Evolutionary conservation across 2,797 vertebrate genomes (phyloP), one percentile per base, ranked within the genome.

Genomic region (Acipenser oxyrinchus): DNA sequence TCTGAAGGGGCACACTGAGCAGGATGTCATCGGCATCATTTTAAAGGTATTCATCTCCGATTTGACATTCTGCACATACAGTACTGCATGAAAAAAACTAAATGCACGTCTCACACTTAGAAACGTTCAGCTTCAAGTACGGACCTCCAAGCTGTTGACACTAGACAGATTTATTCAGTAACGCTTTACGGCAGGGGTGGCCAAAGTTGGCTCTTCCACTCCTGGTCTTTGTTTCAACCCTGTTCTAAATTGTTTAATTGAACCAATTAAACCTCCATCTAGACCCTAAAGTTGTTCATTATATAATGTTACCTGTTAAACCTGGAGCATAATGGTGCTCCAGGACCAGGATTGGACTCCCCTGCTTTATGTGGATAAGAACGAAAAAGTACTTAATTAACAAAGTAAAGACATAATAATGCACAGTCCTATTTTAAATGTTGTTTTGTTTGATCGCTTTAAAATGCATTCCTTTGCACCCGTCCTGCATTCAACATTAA

Each of bases 1-100:
- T 0, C 75, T 90, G 72, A 91, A 94, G 77, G 92, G 94, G 2
- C 95, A 93, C 78, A 91, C 84, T 0, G 96, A 99, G 61, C 86
- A 92, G 81, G 95, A 98, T 0, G 57, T 88, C 0, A 73, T 96
- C 63, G 83, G 84, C 58, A 77, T 80, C 12, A 82, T 96, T 64
- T 82, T 98, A 67, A 97, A 92, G 93, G 96, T 98, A 88, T 37
- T 37, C 37, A 37, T 37, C 37, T 37, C 37, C 3, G 1, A 1
- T 37, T 5, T 81, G 52, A 18, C 60, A 49, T 6, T 73, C 50
- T 37, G 37, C 37, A 37, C 5, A 5, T 37, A 37, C 37, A 37
- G 37, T 37, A 37, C 5, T 37, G 37, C 4, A 37, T 37, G 37
- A 37, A 4, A 37, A 37, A 37, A 37, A 4, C 49, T 48, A 37